A percentile compares a stretch with the other conserved stretches of the same genome.
These are phyloP conservation scores for Drosophila demipolita DNA, from an alignment of 2,888 invertebrate species.

Conservation along the genomic window DNA sequence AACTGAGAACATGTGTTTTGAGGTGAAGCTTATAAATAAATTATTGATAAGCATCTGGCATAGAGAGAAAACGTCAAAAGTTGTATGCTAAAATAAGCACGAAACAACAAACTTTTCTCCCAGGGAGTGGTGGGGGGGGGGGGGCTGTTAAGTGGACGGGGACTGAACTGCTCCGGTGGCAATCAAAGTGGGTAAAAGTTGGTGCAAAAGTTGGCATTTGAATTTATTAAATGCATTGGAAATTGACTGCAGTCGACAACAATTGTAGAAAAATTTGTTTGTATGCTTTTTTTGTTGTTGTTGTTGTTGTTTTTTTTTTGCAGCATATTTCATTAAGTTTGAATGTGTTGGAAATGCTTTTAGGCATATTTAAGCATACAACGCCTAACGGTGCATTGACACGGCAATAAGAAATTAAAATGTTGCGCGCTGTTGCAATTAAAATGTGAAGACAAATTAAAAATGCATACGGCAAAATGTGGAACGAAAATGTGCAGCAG, in stretches of 20 bases:
- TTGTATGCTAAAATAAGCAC: slow-evolving; percentile 73
- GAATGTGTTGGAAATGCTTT: slow-evolving; percentile 40
- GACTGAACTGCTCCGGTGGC: background rate
- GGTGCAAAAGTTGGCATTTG: slow-evolving; percentile 41
- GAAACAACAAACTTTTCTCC: slow-evolving; percentile 41
- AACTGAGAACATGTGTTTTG: slow-evolving; percentile 77
- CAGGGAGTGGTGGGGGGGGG: background rate
- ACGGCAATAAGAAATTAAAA: slow-evolving; percentile 70
- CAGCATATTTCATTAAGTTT: slow-evolving; percentile 59
- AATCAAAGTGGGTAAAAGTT: background rate
- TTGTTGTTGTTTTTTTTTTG: background rate
- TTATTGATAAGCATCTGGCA: slow-evolving; percentile 80
- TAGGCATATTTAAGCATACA: slow-evolving; percentile 49
- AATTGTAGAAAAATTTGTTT: slow-evolving; percentile 33
- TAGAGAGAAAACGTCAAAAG: slow-evolving; percentile 71
- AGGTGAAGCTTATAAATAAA: slow-evolving; percentile 81
- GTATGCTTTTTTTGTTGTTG: slow-evolving; percentile 4
- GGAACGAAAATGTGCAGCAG: slow-evolving; percentile 46
- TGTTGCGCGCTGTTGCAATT: slow-evolving; percentile 63
- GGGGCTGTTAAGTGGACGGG: background rate
- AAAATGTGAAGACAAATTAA: slow-evolving; percentile 79
- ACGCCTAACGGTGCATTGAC: slow-evolving; percentile 55
- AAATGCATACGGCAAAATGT: slow-evolving; percentile 58
- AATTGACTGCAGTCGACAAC: slow-evolving; percentile 43
- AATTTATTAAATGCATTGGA: slow-evolving; percentile 64